Evolutionary conservation across 2,888 invertebrate species (phyloP).

Genomic region (Polyommatus icarus): DNA sequence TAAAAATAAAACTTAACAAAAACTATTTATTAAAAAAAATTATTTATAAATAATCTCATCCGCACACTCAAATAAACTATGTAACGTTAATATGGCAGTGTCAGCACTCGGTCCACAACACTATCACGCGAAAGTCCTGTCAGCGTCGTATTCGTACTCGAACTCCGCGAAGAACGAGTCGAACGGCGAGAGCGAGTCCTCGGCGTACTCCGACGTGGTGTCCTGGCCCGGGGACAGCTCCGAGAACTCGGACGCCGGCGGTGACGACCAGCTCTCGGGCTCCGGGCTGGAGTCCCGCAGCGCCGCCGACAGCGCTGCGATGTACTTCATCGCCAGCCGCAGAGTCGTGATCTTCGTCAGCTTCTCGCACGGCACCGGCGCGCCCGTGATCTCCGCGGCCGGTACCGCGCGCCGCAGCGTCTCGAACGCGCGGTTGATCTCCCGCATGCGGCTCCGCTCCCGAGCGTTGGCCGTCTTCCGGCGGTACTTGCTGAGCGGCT

Average conservation of each 20-base stretch:
- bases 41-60: slow-evolving; percentile 65
- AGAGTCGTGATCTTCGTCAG: slow-evolving; percentile 94
- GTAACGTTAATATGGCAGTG: slow-evolving; percentile 73
- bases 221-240: slow-evolving; percentile 74
- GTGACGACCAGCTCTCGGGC: slow-evolving; percentile 70
- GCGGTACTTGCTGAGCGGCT: slow-evolving; percentile 92
- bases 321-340: slow-evolving; percentile 93
- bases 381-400: slow-evolving; percentile 74
- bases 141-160: slow-evolving; percentile 72
- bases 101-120: slow-evolving; percentile 47
- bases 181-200: slow-evolving; percentile 81
- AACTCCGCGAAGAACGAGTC: slow-evolving; percentile 78
- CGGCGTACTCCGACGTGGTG: slow-evolving; percentile 73
- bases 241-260: slow-evolving; percentile 78
- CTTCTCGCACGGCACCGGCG: slow-evolving; percentile 84
- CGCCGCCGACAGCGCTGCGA: slow-evolving; percentile 86
- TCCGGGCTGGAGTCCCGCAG: slow-evolving; percentile 71
- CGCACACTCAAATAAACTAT: slow-evolving; percentile 60
- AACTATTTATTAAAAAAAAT: slow-evolving; percentile 71
- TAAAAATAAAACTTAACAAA: slow-evolving; percentile 57
- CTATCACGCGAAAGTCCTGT: slow-evolving; percentile 75
- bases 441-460: slow-evolving; percentile 92
- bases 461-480: slow-evolving; percentile 94
- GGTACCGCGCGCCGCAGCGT: slow-evolving; percentile 89
- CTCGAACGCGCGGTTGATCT: slow-evolving; percentile 94